Evolutionary conservation across 2,113 vertebrate genomes (phyloP), one percentile per base, ranked within the genome.

Genomic region (Rhinogobius similis): DNA sequence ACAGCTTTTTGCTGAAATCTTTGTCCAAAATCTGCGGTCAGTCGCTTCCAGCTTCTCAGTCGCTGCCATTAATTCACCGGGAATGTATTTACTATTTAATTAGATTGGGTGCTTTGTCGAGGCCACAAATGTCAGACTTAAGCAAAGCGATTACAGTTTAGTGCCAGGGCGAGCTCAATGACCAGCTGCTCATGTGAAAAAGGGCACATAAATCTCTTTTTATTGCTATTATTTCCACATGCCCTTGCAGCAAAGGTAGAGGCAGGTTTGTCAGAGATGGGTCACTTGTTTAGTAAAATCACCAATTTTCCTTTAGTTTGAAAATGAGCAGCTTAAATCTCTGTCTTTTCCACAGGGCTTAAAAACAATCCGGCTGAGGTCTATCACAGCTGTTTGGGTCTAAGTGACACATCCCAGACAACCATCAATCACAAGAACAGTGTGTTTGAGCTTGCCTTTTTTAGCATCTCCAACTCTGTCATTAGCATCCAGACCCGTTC

Each of bases 51-150:
- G 29, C 9, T 1, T 20, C 58, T 36, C 29, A 18, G 1, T 13
- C 16, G 13, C 8, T 58, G 26, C 26, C 55, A 29, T 58, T 27
- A 1, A 29, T 58, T 16, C 55, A 58, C 12, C 5, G 12, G 13
- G 55, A 26, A 58, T 18, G 29, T 13, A 58, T 29, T 18, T 29
- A 58, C 55, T 29, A 29, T 61, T 61, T 61, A 38, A 61, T 61
- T 21, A 32, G 56, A 32, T 59, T 20, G 26, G 27, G 26, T 59
- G 56, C 27, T 59, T 59, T 59, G 16, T 32, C 7, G 27, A 59
- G 56, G 56, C 56, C 56, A 32, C 58, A 36, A 61, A 61, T 32
- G 58, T 21, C 29, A 36, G 58, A 29, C 32, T 38, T 38, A 61
- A 61, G 58, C 58, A 61, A n/a, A 21, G 20, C 58, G 7, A 61